Evolutionary conservation across 2,797 vertebrate genomes (phyloP).

Genomic region (Cirrhinus mrigala): DNA sequence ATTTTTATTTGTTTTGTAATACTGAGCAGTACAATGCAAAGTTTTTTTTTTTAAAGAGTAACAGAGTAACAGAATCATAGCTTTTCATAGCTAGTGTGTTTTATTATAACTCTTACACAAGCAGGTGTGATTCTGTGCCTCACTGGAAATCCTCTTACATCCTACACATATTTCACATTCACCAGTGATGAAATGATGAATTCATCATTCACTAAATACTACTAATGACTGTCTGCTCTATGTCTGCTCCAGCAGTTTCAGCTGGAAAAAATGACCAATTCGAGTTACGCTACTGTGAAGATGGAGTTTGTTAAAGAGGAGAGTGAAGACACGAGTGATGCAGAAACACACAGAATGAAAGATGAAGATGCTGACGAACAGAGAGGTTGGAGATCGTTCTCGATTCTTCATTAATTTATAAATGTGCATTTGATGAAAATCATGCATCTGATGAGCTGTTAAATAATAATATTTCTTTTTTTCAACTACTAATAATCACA

Average conservation of each 20-base stretch:
- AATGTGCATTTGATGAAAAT: no score
- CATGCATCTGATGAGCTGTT: background rate
- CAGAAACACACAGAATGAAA: background rate
- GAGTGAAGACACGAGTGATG: background rate
- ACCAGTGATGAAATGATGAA: background rate
- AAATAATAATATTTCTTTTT: background rate
- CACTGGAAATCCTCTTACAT: background rate
- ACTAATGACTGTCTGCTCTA: background rate
- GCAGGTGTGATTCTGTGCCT: background rate
- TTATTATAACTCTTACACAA: background rate
- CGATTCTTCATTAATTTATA: background rate
- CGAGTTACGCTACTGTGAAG: background rate
- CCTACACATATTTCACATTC: background rate
- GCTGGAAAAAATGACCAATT: background rate
- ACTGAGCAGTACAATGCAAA: no score
- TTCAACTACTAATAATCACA: background rate
- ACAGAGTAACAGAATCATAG: no score
- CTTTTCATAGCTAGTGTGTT: background rate
- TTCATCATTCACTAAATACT: background rate
- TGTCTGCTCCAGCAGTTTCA: background rate
- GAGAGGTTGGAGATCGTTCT: background rate
- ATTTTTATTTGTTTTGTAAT: no score
- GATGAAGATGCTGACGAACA: background rate
- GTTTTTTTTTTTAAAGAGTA: no score
- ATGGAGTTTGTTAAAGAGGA: conserved; percentile 12